Evolutionary conservation across 2,888 invertebrate genomes (phyloP).

Genomic region (Spodoptera littoralis): DNA sequence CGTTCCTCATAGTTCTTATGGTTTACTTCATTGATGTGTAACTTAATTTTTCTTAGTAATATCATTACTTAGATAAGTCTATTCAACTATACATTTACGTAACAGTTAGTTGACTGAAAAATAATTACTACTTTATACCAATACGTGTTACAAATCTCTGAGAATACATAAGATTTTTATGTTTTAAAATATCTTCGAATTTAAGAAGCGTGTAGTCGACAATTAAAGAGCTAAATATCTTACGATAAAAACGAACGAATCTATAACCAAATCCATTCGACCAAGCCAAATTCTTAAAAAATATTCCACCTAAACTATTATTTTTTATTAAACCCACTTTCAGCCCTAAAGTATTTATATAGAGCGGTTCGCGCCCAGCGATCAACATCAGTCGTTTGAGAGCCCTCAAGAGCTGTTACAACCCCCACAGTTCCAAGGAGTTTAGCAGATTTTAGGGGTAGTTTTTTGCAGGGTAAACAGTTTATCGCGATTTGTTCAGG

Average conservation of each 20-base stretch:
- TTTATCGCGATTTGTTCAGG: slow-evolving; percentile 63
- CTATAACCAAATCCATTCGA: neutral
- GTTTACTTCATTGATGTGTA: too few species aligned
- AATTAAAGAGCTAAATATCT: too few species aligned
- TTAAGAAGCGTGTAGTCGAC: too few species aligned
- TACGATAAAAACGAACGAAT: neutral
- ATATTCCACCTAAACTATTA: slow-evolving; percentile 38
- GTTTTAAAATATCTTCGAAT: too few species aligned
- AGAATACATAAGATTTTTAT: too few species aligned
- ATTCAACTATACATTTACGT: too few species aligned
- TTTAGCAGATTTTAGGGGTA: slow-evolving; percentile 67
- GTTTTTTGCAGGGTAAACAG: slow-evolving; percentile 60
- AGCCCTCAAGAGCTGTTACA: slow-evolving; percentile 67
- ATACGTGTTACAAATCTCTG: too few species aligned
- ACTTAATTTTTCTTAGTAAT: too few species aligned
- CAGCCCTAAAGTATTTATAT: slow-evolving; percentile 62
- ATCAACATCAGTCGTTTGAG: slow-evolving; percentile 69
- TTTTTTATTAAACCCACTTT: slow-evolving; percentile 58
- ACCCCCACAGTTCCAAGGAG: slow-evolving; percentile 57
- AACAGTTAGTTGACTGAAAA: too few species aligned
- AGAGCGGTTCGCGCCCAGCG: slow-evolving; percentile 67
- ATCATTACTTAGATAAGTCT: too few species aligned
- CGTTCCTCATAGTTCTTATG: too few species aligned
- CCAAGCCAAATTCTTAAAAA: slow-evolving; percentile 4
- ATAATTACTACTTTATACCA: too few species aligned